A percentile compares a stretch with the other conserved stretches of the same genome.
phyloP scores from a whole-genome alignment of 2,797 vertebrate genomes.

The Furcifer pardalis region DNA sequence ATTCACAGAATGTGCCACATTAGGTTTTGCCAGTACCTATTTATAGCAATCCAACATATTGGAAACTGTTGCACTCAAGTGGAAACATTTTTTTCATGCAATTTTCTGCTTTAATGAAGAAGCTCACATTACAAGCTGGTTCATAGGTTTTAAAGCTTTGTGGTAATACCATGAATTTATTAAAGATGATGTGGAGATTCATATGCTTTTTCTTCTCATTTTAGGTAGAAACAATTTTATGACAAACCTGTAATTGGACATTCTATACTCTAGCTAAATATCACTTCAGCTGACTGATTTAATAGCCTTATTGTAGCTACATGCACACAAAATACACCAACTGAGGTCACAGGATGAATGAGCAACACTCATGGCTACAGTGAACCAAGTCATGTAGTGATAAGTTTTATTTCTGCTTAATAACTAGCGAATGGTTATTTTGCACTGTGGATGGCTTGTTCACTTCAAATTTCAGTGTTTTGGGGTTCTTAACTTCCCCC shows the following conservation, averaged over 20 bases:
- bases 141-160: constrained; percentile 45
- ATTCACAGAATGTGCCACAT: constrained; percentile 23
- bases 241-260: constrained; percentile 50
- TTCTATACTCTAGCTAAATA: constrained; percentile 35
- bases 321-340: not conserved
- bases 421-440: constrained; percentile 29
- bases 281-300: constrained; percentile 33
- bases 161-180: constrained; percentile 56
- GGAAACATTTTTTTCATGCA: constrained; percentile 60
- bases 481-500: not conserved
- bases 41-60: constrained; percentile 50
- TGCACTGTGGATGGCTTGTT: constrained; percentile 23
- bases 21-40: constrained; percentile 42
- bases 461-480: constrained; percentile 7
- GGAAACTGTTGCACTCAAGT: constrained; percentile 56
- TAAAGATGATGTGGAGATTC: constrained; percentile 59
- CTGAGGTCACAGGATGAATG: constrained; percentile 12
- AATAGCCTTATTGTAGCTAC: constrained; percentile 22
- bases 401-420: constrained; percentile 28
- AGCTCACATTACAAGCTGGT: constrained; percentile 55
- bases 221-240: constrained; percentile 56
- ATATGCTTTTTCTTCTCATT: constrained; percentile 31
- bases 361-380: constrained; percentile 16
- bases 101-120: constrained; percentile 69
- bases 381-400: not conserved